Evolutionary conservation across 2,888 invertebrate genomes (phyloP), one percentile per base, ranked within the genome.

Genomic region (Xanthia icteritia): DNA sequence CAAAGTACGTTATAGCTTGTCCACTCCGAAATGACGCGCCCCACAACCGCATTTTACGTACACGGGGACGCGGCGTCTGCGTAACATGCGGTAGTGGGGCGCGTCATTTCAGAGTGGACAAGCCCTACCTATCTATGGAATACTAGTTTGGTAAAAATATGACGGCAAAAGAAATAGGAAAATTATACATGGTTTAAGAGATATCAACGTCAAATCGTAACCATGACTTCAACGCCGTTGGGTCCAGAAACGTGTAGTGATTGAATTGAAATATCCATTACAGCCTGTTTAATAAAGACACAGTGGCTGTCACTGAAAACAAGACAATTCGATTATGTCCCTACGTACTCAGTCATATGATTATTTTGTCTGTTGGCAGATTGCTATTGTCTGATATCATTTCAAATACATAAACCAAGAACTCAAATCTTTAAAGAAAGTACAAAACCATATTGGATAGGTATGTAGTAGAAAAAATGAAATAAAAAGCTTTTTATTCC

Each of bases 321-420:
- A 61, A 42, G 48, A 77, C 13, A 63, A 48, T 77, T 77, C 61
- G 51, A 76, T 82, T 45, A 60, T 5, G 17, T 64, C 15, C 20
- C 0, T 17, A 27, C 9, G 17, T 63, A 13, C 27, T 61, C 45
- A 39, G 45, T 56, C 51, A 70, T 39, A 45, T 31, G 15, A 42
- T 42, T 60, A 31, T 42, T 31, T 42, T 42, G n/a, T 48, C n/a
- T 13, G n/a, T 60, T 81, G 15, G 5, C 15, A n/a, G 17, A 15
- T 13, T 36, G 45, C 27, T 63, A 27, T 63, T 31, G 39, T 15
- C 15, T 81, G n/a, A 42, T 39, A 56, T 15, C 17, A 3, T 51
- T 76, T 58, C 15, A n/a, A 20, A 61, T 60, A 67, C 45, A 13
- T 20, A 13, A 56, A n/a, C 2, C 27, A n/a, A 39, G 20, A 64